A percentile compares a stretch with the other conserved stretches of the same genome.
phyloP scores from a whole-genome alignment of 1,140 invertebrate genomes.

The Diploscapter pachys region DNA sequence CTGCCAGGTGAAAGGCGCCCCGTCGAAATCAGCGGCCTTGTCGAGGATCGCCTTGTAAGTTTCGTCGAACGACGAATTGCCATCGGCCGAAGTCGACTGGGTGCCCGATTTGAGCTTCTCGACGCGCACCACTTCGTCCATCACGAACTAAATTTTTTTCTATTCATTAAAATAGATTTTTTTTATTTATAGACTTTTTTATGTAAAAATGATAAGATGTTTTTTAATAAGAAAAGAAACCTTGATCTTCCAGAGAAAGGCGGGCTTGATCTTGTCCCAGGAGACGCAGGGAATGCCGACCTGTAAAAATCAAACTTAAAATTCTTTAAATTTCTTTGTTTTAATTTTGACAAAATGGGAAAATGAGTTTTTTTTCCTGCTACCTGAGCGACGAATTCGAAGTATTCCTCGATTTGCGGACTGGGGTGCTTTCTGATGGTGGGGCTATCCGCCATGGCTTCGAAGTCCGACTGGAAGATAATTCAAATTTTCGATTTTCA shows the following conservation, averaged over 20 bases:
- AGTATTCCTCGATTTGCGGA: conserved; percentile 6
- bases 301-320: background rate
- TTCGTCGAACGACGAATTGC: background rate
- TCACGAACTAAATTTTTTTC: conserved; percentile 37
- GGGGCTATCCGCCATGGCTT: background rate
- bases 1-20: conserved; percentile 49
- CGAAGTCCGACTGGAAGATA: conserved; percentile 7
- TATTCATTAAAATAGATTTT: background rate
- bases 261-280: conserved; percentile 41
- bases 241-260: conserved; percentile 50
- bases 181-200: background rate
- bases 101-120: conserved; percentile 26
- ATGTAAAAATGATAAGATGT: background rate
- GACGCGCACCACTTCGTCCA: conserved; percentile 47
- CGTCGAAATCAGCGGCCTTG: conserved; percentile 43
- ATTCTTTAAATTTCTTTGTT: too few relatives aligned
- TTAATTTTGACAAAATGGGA: too few relatives aligned
- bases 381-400: conserved; percentile 8
- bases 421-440: conserved; percentile 15
- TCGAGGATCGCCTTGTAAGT: conserved; percentile 38
- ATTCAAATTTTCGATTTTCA: too few relatives aligned
- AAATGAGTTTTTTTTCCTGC: too few relatives aligned
- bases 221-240: conserved; percentile 21
- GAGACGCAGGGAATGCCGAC: conserved; percentile 21
- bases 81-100: conserved; percentile 31